Evolutionary conservation across 2,888 invertebrate species (phyloP), one percentile per base, ranked within the genome.

Genomic region (Lasiommata megera): DNA sequence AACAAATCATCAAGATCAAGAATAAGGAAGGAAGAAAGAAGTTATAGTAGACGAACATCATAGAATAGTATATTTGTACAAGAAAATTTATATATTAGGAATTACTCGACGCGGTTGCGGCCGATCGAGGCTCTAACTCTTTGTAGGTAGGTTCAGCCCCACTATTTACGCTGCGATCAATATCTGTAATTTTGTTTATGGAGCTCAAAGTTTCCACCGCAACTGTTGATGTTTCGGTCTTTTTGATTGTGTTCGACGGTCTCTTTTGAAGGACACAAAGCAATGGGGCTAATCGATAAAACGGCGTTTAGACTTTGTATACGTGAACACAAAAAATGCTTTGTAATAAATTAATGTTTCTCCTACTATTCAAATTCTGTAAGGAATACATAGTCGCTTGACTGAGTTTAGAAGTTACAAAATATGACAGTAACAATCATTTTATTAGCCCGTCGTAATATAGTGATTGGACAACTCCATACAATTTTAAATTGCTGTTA

Each of bases 161-260:
- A 66, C 69, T 74, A 73, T 76, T 73, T 74, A 75, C 73, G 67
- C 71, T 55, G 47, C 62, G 73, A 77, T 76, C 72, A 71, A 77
- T 77, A 79, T 77, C 72, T 75, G 79, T 82, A 80, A 82, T 79
- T 57, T 61, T 17, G 46, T 53, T 41, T 54, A 40, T 18, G 40
- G 40, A 48, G 29, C 47, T 29, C 14, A 23, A 55, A 36, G 44
- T 56, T 55, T 56, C 16, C 43, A 16, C 34, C 40, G 50, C 38
- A 50, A 28, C 44, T 56, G 63, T 59, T 61, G 57, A 48, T 18
- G 44, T 41, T 47, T 53, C 46, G 41, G 28, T 41, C 31, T 48
- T 29, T 58, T 63, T 56, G 41, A 54, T 56, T 51, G 58, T 58
- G 54, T 59, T 62, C 56, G 36, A 17, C 48, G 54, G 47, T 58